Base-by-base conservation (phyloP, 2,113 vertebrate species). In the Rhinopomastus cyanomelas region DNA sequence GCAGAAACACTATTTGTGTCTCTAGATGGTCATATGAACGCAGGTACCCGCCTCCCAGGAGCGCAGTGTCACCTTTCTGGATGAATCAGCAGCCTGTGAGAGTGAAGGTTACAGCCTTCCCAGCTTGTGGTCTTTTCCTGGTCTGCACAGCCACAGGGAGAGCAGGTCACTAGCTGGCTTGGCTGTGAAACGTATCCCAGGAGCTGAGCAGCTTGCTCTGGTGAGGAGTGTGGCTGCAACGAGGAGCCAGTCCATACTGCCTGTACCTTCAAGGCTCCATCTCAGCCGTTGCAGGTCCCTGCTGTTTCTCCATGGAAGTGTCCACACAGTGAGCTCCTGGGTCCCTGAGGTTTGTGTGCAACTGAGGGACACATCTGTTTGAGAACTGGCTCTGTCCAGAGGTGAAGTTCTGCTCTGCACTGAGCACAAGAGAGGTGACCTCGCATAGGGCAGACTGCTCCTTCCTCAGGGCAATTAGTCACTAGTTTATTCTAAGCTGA, bases 41-140 rank as follows among this genome's bases (percentile, higher is more conserved):
- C 67, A 53, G 67, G 56, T 64, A 17, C 62, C 26, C 1, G 1
- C 55, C 32, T 53, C 44, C 53, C 6, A 57, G 36, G 25, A 79
- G 21, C 5, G 29, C 3, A 2, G 62, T 87, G 51, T 94, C 87
- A 69, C 79, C 68, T 92, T 94, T 69, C 78, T 34, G 55, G 59
- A 44, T 91, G 67, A 91, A 81, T 89, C 85, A 66, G 81, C 85
- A 92, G 59, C 71, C 49, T 59, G 68, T 86, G 56, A 34, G 37
- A 78, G 30, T 71, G 56, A 85, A 73, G 83, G 69, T 66, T 55
- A 32, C 73, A 86, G 60, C 65, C 42, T 68, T 62, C 30, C 26
- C 53, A 0, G 2, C 16, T 55, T 78, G 25, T 81, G 61, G 65
- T 81, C n/a, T 60, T 67, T 9, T 53, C 46, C 53, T 39, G 32